Conservation (phyloP, 2,113 vertebrate genomes). For the Ranitomeya imitator region DNA sequence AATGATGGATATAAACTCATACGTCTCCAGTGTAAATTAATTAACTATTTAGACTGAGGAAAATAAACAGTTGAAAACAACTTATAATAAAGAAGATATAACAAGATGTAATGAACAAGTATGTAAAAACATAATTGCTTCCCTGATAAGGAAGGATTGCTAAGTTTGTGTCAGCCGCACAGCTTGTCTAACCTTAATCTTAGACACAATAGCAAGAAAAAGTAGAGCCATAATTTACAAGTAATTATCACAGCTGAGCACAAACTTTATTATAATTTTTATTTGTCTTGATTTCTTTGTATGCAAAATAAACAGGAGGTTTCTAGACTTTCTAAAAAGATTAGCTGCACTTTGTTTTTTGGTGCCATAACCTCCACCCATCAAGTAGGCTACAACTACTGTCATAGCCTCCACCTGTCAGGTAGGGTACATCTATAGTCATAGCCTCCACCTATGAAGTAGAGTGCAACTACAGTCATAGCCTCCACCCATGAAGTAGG, state of each 20-base stretch:
- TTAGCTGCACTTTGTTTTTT: not conserved
- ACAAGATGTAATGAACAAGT: not conserved
- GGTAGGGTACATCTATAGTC: no score
- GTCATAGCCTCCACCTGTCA: no score
- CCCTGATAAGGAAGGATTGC: not conserved
- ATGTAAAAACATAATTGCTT: not conserved
- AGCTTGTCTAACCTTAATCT: not conserved
- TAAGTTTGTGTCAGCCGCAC: not conserved
- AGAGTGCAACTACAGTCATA: no score
- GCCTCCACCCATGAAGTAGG: no score
- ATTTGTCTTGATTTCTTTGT: no score
- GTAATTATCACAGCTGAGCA: no score
- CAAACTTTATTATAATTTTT: no score
- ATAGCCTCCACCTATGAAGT: no score
- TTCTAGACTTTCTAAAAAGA: not conserved
- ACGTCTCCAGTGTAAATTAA: slow-evolving; percentile 4
- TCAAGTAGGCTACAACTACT: not conserved
- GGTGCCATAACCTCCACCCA: not conserved
- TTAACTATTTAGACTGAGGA: not conserved
- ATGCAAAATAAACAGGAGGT: no score
- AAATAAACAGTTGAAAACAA: not conserved
- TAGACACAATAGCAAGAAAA: not conserved
- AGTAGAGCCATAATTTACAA: no score
- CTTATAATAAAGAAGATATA: slow-evolving; percentile 2
- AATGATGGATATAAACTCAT: not conserved